phyloP scores from a whole-genome alignment of 1,140 invertebrate species.

The Drosophila malerkotliana region DNA sequence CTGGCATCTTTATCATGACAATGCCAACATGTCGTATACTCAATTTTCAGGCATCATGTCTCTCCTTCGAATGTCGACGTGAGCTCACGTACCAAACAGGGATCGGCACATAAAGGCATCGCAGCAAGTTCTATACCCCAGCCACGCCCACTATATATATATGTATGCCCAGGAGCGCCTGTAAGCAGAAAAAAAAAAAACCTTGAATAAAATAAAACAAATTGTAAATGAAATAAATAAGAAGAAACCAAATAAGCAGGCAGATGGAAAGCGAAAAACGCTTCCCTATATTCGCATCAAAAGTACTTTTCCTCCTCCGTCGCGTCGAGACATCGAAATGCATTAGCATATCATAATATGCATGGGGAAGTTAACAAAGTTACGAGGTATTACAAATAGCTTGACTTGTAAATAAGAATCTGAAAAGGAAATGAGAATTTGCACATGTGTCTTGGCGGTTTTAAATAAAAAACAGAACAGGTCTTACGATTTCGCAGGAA shows the following conservation, averaged over 20 bases:
- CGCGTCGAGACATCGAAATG: background rate
- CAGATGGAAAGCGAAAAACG: background rate
- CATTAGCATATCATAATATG: conserved; percentile 38
- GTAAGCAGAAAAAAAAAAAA: background rate
- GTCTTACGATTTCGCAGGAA: no score
- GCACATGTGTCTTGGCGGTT: background rate
- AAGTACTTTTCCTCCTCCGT: background rate
- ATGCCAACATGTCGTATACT: conserved; percentile 59
- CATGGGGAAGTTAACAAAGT: conserved; percentile 7
- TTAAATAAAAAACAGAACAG: no score
- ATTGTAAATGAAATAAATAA: conserved; percentile 44
- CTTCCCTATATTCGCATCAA: conserved; percentile 27
- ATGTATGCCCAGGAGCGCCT: background rate
- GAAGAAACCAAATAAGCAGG: background rate
- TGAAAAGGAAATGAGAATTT: background rate
- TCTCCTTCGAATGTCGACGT: conserved; percentile 50
- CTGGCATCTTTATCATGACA: conserved; percentile 53
- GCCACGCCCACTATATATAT: no score
- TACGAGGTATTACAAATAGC: conserved; percentile 1
- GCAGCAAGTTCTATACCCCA: background rate
- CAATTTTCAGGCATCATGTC: conserved; percentile 57
- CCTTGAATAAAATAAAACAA: conserved; percentile 33
- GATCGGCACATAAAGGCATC: background rate
- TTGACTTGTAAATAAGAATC: conserved; percentile 9
- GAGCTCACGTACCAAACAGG: conserved; percentile 44